Percentiles rank a stretch among this genome's conserved stretches.
phyloP scores from a whole-genome alignment of 2,888 invertebrate species.

The Coleophora deauratella region DNA sequence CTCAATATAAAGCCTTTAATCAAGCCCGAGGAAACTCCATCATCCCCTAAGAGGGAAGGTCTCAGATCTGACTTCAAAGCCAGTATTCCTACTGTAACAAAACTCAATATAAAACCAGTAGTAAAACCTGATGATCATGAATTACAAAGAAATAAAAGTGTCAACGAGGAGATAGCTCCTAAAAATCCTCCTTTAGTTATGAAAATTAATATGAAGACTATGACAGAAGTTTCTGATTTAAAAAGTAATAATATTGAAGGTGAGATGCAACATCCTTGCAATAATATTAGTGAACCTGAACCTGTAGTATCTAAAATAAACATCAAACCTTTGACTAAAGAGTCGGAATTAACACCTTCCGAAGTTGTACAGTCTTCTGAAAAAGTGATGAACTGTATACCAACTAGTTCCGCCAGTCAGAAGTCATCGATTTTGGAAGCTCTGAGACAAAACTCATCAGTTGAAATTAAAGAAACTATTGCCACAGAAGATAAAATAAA shows the following conservation, averaged over 20 bases:
- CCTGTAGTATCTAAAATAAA: constrained; percentile 40
- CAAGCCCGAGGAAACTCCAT: constrained; percentile 46
- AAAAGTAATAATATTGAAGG: constrained; percentile 26
- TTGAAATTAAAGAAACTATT: too few species aligned
- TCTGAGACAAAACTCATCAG: too few species aligned
- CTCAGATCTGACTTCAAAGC: constrained; percentile 31
- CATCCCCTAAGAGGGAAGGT: constrained; percentile 55
- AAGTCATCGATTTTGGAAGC: too few species aligned
- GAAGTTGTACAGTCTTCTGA: constrained; percentile 10
- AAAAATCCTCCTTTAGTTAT: constrained; percentile 61
- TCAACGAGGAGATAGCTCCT: constrained; percentile 30
- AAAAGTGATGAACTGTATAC: not conserved
- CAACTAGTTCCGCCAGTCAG: too few species aligned
- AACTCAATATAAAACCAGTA: constrained; percentile 67
- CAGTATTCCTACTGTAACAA: constrained; percentile 50
- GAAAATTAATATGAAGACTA: constrained; percentile 63
- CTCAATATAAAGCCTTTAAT: constrained; percentile 57
- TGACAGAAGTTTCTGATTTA: constrained; percentile 34
- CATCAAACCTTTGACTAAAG: constrained; percentile 44
- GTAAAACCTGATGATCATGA: constrained; percentile 54
- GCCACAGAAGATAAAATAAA: too few species aligned
- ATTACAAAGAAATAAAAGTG: constrained; percentile 28
- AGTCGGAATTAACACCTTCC: constrained; percentile 5
- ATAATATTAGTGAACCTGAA: constrained; percentile 34
- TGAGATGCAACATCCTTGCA: constrained; percentile 31